A percentile compares a stretch with the other conserved stretches of the same genome.
phyloP scores from a whole-genome alignment of 2,888 invertebrate species.

The Aricia artaxerxes region DNA sequence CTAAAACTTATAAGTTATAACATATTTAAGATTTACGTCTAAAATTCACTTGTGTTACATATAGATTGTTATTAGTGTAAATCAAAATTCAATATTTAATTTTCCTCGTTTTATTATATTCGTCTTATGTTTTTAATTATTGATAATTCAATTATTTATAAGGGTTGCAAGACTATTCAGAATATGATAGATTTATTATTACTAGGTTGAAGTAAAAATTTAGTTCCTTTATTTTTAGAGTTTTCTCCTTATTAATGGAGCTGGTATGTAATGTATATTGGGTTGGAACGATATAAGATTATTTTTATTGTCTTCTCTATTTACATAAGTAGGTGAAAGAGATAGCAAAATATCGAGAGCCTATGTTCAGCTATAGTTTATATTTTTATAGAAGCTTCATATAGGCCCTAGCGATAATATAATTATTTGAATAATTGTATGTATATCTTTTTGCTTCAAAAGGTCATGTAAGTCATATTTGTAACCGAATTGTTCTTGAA shows the following conservation, averaged over 20 bases:
- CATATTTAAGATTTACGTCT: not conserved
- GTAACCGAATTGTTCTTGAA: constrained; percentile 59
- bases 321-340: constrained; percentile 3
- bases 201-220: constrained; percentile 1
- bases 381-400: constrained; percentile 21
- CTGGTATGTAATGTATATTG: not conserved
- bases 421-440: not conserved
- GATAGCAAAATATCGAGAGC: not conserved
- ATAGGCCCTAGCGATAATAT: constrained; percentile 13
- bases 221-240: constrained; percentile 14
- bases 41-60: not conserved
- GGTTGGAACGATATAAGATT: not conserved
- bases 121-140: not conserved
- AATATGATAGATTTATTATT: not conserved
- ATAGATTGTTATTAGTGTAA: no score
- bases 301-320: constrained; percentile 3
- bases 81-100: no score
- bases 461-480: constrained; percentile 27
- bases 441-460: constrained; percentile 18
- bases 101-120: not conserved
- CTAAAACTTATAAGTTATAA: no score
- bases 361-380: constrained; percentile 20
- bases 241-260: not conserved
- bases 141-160: not conserved
- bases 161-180: not conserved